Conservation (phyloP, 1,140 invertebrate species). For the Zelostemma sp. region DNA sequence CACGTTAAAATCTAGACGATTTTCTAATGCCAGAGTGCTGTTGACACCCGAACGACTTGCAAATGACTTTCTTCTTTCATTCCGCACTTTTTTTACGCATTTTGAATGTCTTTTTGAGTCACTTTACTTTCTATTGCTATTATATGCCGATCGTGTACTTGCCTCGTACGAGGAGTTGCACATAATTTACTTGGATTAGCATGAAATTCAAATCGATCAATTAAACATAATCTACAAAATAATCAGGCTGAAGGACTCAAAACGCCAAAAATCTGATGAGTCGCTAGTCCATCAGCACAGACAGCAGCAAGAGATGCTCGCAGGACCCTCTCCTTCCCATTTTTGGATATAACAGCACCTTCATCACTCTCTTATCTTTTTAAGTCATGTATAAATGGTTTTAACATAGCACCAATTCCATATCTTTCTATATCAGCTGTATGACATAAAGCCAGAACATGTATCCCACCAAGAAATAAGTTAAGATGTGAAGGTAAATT, state of each 20-base stretch:
- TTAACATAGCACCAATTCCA: slow-evolving; percentile 6
- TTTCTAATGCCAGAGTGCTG: no score
- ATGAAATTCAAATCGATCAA: neutral
- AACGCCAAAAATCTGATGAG: slow-evolving; percentile 12
- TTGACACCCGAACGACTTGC: no score
- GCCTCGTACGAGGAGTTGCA: neutral
- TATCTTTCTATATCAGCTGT: slow-evolving; percentile 18
- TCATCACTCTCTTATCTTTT: slow-evolving; percentile 9
- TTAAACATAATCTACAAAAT: slow-evolving; percentile 18
- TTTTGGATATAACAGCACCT: neutral
- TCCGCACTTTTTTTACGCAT: neutral
- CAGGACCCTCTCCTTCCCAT: neutral
- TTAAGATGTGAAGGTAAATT: slow-evolving; percentile 16
- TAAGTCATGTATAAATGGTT: slow-evolving; percentile 16
- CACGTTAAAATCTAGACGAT: no score
- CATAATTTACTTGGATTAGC: neutral
- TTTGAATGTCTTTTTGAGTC: neutral
- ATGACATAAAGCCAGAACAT: slow-evolving; percentile 2
- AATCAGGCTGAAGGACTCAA: slow-evolving; percentile 14
- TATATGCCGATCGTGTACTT: neutral
- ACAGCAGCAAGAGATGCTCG: slow-evolving; percentile 5
- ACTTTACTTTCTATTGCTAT: no score
- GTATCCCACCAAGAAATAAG: slow-evolving; percentile 5
- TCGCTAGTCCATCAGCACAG: slow-evolving; percentile 11
- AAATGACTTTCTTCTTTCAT: slow-evolving; percentile 4